Percentiles rank a stretch among this genome's conserved stretches.
Conservation (phyloP, 2,113 vertebrate genomes). For the Daphoenositta chrysoptera region DNA sequence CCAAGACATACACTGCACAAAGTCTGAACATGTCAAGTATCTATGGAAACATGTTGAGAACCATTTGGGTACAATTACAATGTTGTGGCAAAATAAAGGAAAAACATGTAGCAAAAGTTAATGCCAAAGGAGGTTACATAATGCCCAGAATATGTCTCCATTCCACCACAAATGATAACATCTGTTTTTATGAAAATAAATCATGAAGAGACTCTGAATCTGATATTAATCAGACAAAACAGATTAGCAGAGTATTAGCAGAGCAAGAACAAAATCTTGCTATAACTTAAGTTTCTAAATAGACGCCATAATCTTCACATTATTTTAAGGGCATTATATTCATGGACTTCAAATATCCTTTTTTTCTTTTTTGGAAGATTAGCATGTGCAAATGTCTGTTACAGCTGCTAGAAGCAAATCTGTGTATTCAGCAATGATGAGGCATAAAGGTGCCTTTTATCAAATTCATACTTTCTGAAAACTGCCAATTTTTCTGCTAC, state of each 20-base stretch:
- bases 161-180: constrained; percentile 45
- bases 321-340: neutral
- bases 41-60: neutral
- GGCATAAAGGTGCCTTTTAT: neutral
- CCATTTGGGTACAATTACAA: constrained; percentile 14
- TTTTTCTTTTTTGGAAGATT: neutral
- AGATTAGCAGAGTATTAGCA: neutral
- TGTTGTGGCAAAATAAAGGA: constrained; percentile 17
- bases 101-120: neutral
- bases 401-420: neutral
- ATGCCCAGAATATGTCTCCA: constrained; percentile 37
- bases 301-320: neutral
- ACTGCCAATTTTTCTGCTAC: neutral
- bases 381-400: neutral
- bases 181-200: constrained; percentile 48
- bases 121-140: constrained; percentile 47
- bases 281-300: neutral
- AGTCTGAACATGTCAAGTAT: neutral
- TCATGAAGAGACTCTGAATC: neutral
- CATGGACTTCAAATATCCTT: neutral
- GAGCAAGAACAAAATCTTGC: too few species aligned
- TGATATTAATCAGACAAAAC: constrained; percentile 21
- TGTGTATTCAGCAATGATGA: neutral
- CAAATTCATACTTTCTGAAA: neutral
- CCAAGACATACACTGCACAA: neutral